Conservation (phyloP, 2,797 vertebrate genomes). For the Pygocentrus nattereri region DNA sequence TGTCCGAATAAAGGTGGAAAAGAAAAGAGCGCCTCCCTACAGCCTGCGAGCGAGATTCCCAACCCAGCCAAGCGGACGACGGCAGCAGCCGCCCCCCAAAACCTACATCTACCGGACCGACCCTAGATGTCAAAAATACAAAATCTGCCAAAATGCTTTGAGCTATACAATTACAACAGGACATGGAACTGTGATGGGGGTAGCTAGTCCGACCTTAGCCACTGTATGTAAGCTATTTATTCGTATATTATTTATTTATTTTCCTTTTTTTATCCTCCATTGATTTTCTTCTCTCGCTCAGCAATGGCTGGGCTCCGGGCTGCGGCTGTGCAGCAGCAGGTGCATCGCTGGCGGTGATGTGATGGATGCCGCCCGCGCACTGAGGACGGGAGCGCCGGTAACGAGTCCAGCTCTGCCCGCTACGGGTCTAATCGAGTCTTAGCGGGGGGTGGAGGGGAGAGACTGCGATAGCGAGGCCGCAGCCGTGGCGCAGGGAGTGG, state of each 20-base stretch:
- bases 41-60: slow-evolving; percentile 62
- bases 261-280: slow-evolving; percentile 42
- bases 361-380: slow-evolving; percentile 65
- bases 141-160: slow-evolving; percentile 18
- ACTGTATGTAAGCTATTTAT: slow-evolving; percentile 53
- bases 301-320: slow-evolving; percentile 76
- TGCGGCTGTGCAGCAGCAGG: slow-evolving; percentile 79
- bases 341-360: slow-evolving; percentile 72
- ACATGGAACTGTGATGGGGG: not conserved
- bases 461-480: slow-evolving; percentile 57
- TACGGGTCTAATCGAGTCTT: slow-evolving; percentile 51
- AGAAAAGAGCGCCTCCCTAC: slow-evolving; percentile 57
- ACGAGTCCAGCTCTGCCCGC: slow-evolving; percentile 52
- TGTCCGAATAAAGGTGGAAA: not conserved
- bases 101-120: slow-evolving; percentile 58
- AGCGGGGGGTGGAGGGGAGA: slow-evolving; percentile 49
- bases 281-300: slow-evolving; percentile 43
- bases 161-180: not conserved
- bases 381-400: slow-evolving; percentile 64
- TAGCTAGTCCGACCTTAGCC: not conserved
- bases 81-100: slow-evolving; percentile 65
- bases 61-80: slow-evolving; percentile 57
- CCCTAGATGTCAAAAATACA: slow-evolving; percentile 17
- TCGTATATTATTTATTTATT: slow-evolving; percentile 67
- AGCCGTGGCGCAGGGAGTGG: slow-evolving; percentile 52